Evolutionary conservation across 2,113 vertebrate species (phyloP).

Genomic region (Myrmecophaga tridactyla): DNA sequence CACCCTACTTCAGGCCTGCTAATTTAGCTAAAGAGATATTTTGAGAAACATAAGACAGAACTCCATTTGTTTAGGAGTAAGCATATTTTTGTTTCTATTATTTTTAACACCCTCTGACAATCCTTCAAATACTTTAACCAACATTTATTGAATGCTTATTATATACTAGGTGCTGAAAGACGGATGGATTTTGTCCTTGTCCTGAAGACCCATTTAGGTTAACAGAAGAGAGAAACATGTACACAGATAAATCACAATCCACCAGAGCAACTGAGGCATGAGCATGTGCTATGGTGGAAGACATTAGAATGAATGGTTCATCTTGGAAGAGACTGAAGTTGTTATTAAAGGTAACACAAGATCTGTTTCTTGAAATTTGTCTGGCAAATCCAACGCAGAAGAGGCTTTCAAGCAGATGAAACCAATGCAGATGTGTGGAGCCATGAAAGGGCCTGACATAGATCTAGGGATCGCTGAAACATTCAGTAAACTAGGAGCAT

Average conservation of each 20-base stretch:
- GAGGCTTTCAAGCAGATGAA: neutral
- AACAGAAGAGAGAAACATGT: neutral
- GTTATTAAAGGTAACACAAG: neutral
- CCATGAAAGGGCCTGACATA: neutral
- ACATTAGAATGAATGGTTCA: neutral
- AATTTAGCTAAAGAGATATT: neutral
- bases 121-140: neutral
- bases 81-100: neutral
- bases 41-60: neutral
- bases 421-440: neutral
- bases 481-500: too few relatives aligned
- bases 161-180: neutral
- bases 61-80: neutral
- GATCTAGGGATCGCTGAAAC: neutral
- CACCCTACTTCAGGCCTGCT: neutral
- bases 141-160: neutral
- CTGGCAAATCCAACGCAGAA: neutral
- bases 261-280: accelerated
- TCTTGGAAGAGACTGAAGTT: neutral
- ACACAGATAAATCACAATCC: neutral
- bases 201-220: neutral
- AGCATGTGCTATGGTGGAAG: neutral
- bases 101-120: neutral
- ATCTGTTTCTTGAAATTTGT: neutral
- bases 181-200: neutral